phyloP scores from a whole-genome alignment of 2,888 invertebrate species.

The Tuta absoluta region DNA sequence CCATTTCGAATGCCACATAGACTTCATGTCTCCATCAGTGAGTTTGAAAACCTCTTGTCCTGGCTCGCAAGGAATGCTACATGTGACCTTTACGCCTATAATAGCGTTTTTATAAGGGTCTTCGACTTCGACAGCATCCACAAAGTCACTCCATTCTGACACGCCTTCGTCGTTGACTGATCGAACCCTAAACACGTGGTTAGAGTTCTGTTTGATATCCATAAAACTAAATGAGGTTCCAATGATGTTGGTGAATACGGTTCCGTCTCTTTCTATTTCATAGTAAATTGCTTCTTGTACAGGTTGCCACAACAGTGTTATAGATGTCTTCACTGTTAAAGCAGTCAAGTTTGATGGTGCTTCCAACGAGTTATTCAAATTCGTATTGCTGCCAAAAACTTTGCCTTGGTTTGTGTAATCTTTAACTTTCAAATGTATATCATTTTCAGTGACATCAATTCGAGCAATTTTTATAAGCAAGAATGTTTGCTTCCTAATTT shows the following conservation, averaged over 20 bases:
- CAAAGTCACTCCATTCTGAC: conserved; percentile 65
- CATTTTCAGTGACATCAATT: conserved; percentile 52
- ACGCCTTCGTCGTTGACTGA: conserved; percentile 49
- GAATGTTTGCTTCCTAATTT: conserved; percentile 50
- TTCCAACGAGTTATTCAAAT: conserved; percentile 39
- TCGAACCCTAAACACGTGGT: conserved; percentile 60
- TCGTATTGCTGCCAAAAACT: conserved; percentile 47
- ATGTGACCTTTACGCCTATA: conserved; percentile 49
- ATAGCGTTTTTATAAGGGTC: conserved; percentile 52
- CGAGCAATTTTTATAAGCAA: conserved; percentile 61
- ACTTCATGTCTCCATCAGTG: conserved; percentile 43
- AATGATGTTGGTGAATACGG: conserved; percentile 57
- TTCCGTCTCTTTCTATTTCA: conserved; percentile 66
- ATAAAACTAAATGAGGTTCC: conserved; percentile 51
- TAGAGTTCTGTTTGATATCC: conserved; percentile 48
- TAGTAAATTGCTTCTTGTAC: conserved; percentile 49
- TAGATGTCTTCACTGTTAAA: conserved; percentile 46
- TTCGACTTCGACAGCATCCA: conserved; percentile 48
- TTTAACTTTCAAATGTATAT: conserved; percentile 62
- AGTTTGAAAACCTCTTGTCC: conserved; percentile 50
- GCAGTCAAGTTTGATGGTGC: conserved; percentile 48
- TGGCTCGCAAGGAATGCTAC: conserved; percentile 53
- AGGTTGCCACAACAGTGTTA: conserved; percentile 55
- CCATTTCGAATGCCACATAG: conserved; percentile 60
- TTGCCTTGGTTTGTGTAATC: conserved; percentile 48